These are phyloP conservation scores for Samia ricini DNA, from an alignment of 1,140 invertebrate species.

Conservation along the genomic window DNA sequence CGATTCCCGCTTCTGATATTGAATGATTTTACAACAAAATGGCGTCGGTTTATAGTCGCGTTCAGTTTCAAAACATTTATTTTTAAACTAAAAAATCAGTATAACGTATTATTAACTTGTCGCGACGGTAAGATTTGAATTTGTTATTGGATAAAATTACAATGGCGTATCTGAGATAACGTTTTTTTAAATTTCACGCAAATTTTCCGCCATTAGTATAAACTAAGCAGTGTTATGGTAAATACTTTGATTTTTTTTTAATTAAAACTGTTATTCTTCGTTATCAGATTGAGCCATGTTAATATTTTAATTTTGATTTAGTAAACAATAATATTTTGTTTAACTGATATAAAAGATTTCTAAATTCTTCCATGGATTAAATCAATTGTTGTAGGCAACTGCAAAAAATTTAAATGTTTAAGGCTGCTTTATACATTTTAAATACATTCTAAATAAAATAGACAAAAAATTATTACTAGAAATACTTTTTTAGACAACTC, in stretches of 20 bases:
- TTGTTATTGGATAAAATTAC: conserved; percentile 55
- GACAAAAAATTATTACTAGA: no score
- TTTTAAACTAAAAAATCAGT: conserved; percentile 53
- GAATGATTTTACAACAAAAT: conserved; percentile 43
- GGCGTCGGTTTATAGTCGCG: conserved; percentile 28
- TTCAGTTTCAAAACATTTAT: conserved; percentile 37
- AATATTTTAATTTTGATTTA: not conserved
- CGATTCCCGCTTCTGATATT: conserved; percentile 38
- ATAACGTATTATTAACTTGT: conserved; percentile 3
- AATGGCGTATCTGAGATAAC: conserved; percentile 57
- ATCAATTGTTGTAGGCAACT: no score
- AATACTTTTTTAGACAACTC: no score
- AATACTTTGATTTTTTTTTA: conserved; percentile 71
- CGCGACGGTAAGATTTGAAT: conserved; percentile 3
- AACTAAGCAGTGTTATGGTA: conserved; percentile 65
- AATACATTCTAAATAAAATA: no score
- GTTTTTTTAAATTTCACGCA: conserved; percentile 61
- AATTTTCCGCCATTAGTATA: conserved; percentile 61
- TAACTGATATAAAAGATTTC: no score
- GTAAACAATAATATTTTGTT: no score
- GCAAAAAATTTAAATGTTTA: no score
- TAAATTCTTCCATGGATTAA: no score
- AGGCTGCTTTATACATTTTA: no score
- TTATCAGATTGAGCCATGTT: not conserved
- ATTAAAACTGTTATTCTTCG: conserved; percentile 58